Conservation (phyloP, 2,888 invertebrate genomes). For the Pandemis corylana region DNA sequence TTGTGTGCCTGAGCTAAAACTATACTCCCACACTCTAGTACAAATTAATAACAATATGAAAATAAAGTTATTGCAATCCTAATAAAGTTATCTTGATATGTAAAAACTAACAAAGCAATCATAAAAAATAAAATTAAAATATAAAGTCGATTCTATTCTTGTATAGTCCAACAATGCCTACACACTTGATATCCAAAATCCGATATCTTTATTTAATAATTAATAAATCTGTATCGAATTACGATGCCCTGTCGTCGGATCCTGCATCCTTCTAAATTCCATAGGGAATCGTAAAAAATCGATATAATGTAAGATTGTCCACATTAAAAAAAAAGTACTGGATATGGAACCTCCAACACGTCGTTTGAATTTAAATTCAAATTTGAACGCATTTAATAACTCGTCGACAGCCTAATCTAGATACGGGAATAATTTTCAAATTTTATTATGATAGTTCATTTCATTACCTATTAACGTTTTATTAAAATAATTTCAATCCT, state of each 20-base stretch:
- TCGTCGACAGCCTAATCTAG: constrained; percentile 30
- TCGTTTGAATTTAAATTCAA: constrained; percentile 23
- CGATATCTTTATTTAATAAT: constrained; percentile 78
- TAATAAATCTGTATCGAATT: constrained; percentile 79
- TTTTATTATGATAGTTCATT: constrained; percentile 11
- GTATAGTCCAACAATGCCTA: neutral
- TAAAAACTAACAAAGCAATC: neutral
- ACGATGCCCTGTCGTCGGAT: constrained; percentile 61
- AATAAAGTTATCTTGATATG: too few relatives aligned
- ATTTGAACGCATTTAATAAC: constrained; percentile 21
- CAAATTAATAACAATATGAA: neutral
- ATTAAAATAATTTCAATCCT: neutral
- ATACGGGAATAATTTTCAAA: constrained; percentile 25
- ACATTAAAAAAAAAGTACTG: constrained; percentile 50
- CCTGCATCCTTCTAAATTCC: constrained; percentile 63
- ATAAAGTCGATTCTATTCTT: constrained; percentile 16
- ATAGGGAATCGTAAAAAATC: constrained; percentile 62
- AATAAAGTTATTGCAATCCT: too few relatives aligned
- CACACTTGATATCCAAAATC: constrained; percentile 61
- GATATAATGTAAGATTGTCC: constrained; percentile 70
- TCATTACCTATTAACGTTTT: neutral
- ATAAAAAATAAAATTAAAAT: neutral
- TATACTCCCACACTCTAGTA: too few relatives aligned
- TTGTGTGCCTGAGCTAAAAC: too few relatives aligned
- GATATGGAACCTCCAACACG: constrained; percentile 24